A percentile compares a stretch with the other conserved stretches of the same genome.
Conservation (phyloP, 2,888 invertebrate species). For the Doris montereyensis region DNA sequence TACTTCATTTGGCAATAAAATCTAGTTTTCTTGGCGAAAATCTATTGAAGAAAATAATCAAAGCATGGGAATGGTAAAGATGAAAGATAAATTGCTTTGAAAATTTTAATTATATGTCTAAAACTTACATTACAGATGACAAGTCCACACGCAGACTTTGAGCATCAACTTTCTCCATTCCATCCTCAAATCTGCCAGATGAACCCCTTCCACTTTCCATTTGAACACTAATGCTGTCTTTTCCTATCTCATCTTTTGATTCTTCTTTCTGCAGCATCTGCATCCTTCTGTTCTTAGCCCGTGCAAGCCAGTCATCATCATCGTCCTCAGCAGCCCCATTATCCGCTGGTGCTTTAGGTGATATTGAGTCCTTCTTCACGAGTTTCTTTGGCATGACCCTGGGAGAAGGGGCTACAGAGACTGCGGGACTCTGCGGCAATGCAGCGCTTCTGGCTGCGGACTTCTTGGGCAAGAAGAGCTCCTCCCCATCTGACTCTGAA, state of each 20-base stretch:
- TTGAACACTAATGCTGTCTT: background rate
- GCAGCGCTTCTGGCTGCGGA: slow-evolving; percentile 35
- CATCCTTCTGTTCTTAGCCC: slow-evolving; percentile 40
- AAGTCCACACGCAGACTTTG: slow-evolving; percentile 11
- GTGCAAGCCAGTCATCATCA: slow-evolving; percentile 45
- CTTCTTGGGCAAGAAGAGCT: slow-evolving; percentile 79
- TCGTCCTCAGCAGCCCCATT: slow-evolving; percentile 39
- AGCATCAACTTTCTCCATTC: no score
- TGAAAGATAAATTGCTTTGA: no score
- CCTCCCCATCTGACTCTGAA: slow-evolving; percentile 73
- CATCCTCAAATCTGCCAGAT: background rate
- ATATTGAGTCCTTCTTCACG: slow-evolving; percentile 20
- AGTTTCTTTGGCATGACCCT: slow-evolving; percentile 33
- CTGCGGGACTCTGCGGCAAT: slow-evolving; percentile 32
- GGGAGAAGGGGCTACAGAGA: slow-evolving; percentile 26
- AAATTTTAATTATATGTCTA: no score
- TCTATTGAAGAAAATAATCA: no score
- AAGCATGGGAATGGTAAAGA: no score
- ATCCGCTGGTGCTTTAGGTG: slow-evolving; percentile 8
- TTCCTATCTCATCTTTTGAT: background rate
- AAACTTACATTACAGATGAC: slow-evolving; percentile 22
- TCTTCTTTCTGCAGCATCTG: slow-evolving; percentile 35
- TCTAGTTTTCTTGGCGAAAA: no score
- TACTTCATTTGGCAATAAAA: no score
- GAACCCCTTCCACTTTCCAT: background rate